A percentile compares a stretch with the other conserved stretches of the same genome.
These are phyloP conservation scores for Aphidius ervi DNA, from an alignment of 1,140 invertebrate genomes.

Conservation along the genomic window DNA sequence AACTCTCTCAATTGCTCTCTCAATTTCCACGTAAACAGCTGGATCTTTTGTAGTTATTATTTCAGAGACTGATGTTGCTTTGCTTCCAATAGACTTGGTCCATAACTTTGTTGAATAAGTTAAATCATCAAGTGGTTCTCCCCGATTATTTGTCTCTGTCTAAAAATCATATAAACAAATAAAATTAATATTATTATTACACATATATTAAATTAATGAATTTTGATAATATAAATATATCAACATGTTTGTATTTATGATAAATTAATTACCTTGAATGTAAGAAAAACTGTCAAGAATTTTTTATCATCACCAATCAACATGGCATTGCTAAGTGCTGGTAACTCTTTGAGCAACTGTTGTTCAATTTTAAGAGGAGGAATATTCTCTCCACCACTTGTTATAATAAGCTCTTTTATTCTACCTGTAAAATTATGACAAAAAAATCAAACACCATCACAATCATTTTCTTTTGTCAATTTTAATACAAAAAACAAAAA, in stretches of 20 bases:
- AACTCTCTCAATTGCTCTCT: slow-evolving; percentile 72
- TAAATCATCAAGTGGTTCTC: slow-evolving; percentile 68
- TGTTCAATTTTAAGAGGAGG: slow-evolving; percentile 85
- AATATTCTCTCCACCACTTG: slow-evolving; percentile 92
- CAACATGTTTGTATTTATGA: too few species aligned
- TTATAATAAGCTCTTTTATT: slow-evolving; percentile 78
- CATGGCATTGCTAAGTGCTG: slow-evolving; percentile 75
- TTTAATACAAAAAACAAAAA: too few species aligned
- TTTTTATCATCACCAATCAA: slow-evolving; percentile 83
- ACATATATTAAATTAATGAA: too few species aligned
- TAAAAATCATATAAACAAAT: slow-evolving; percentile 32
- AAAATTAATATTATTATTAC: too few species aligned
- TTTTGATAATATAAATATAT: too few species aligned
- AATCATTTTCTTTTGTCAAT: too few species aligned
- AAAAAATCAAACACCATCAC: slow-evolving; percentile 6
- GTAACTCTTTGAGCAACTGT: slow-evolving; percentile 68
- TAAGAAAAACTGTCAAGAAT: slow-evolving; percentile 78
- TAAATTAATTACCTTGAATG: slow-evolving; percentile 65
- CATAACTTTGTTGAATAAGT: slow-evolving; percentile 62
- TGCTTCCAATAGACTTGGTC: slow-evolving; percentile 68
- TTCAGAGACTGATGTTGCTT: slow-evolving; percentile 68
- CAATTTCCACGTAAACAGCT: slow-evolving; percentile 63
- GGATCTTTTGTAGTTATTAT: slow-evolving; percentile 58
- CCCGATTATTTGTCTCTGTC: slow-evolving; percentile 69
- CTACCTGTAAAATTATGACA: slow-evolving; percentile 25